Base-by-base conservation (phyloP, 2,888 invertebrate genomes). In the Drosophila trichaetosa region DNA sequence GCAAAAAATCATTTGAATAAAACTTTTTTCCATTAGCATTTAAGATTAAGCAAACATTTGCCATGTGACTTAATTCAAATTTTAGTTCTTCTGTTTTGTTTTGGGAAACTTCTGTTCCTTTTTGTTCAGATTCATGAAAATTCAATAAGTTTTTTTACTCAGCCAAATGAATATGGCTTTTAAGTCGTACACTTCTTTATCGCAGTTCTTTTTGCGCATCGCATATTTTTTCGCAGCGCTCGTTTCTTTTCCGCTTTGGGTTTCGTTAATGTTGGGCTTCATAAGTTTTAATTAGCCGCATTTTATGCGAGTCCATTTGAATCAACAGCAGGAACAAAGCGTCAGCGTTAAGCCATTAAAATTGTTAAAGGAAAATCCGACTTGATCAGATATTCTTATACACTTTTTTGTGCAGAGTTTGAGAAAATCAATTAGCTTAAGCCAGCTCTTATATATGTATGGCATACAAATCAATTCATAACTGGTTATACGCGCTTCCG, bases 241-340 rank as follows among this genome's bases (percentile, higher is more conserved):
- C 48, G 53, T 71, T 60, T 46, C 24, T 51, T n/a, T 52, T 61
- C 67, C 66, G 31, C 36, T 62, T 29, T 27, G 31, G 16, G 38
- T 54, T 61, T 48, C 38, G 48, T 61, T 48, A 49, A 63, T 29
- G 60, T 54, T 40, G 69, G 59, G 69, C 72, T 77, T 81, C 70
- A 83, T 79, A 88, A 85, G 81, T 85, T 88, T 85, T 86, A 88
- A 85, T 88, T 88, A 85, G 87, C 79, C 88, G 83, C 83, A 77
- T 83, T 85, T 85, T 88, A 88, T 85, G 88, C 86, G 76, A 82
- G 73, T 77, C 75, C 70, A 76, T 84, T 87, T 83, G 82, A 80
- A 76, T 73, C 70, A 38, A 38, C 38, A 38, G 31, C 31, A 49
- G 10, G n/a, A 27, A 27, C 13, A 40, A 48, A 31, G 40, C 46